A percentile compares a stretch with the other conserved stretches of the same genome.
These are phyloP conservation scores for Diogma glabrata DNA, from an alignment of 2,888 invertebrate species.

Conservation along the genomic window DNA sequence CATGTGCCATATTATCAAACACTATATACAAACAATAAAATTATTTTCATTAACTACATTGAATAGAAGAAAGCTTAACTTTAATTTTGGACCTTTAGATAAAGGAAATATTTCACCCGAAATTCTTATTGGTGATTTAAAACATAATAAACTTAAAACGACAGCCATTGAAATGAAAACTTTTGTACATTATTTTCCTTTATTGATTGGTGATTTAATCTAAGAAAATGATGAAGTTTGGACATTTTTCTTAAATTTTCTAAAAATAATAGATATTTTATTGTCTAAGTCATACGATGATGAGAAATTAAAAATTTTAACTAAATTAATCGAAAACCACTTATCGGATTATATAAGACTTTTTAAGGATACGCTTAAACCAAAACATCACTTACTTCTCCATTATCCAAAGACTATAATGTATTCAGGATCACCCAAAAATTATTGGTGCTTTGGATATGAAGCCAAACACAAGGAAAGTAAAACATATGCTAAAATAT, in stretches of 20 bases:
- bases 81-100: constrained; percentile 17
- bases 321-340: not conserved
- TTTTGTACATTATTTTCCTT: constrained; percentile 12
- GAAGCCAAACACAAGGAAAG: constrained; percentile 13
- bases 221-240: not conserved
- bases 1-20: constrained; percentile 17
- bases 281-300: not conserved
- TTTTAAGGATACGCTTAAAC: constrained; percentile 1
- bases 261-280: constrained; percentile 4
- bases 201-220: not conserved
- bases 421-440: constrained; percentile 5
- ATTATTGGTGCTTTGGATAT: constrained; percentile 11
- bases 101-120: constrained; percentile 14
- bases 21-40: constrained; percentile 17
- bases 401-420: not conserved
- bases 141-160: constrained; percentile 17
- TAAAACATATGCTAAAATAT: constrained; percentile 9
- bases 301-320: not conserved
- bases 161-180: constrained; percentile 17
- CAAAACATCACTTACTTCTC: not conserved
- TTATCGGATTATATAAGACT: not conserved
- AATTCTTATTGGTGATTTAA: constrained; percentile 15
- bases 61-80: constrained; percentile 18
- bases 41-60: constrained; percentile 16
- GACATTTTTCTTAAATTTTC: not conserved